Evolutionary conservation across 2,888 invertebrate species (phyloP), one percentile per base, ranked within the genome.

Genomic region (Lepetodrilus schrolli): DNA sequence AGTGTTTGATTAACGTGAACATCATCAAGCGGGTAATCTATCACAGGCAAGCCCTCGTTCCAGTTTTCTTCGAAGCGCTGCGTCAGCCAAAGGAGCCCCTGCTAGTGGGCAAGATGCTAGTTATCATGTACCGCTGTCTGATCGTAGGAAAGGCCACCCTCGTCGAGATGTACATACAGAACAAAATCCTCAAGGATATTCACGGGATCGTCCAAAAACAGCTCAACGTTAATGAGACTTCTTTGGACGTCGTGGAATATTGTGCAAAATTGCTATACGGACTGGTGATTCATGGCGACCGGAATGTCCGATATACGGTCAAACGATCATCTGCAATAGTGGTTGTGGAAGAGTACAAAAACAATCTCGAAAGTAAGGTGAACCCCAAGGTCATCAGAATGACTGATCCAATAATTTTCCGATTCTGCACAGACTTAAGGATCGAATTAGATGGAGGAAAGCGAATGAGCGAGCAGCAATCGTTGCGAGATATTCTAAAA

Each of bases 11-110:
- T 21, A 78, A 70, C 37, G 78, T 79, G 17, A 75, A 73, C 26
- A 75, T 79, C 10, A 77, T 82, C 58, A 82, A 80, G 66, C 66
- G 80, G 10, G 65, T 78, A 23, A 20, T 77, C 10, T n/a, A 73
- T n/a, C 71, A 72, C 58, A 78, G 75, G 37, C 66, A 43, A 10
- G 58, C 75, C 0, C 17, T 82, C n/a, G 69, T 74, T 10, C 78
- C 80, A 1, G 47, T 78, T 4, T 73, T 80, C 8, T 78, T 79
- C 36, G 74, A 76, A 68, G 76, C 74, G 0, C 26, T 82, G 30
- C 36, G 78, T 20, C 79, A 80, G 50, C 71, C 26, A 17, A 76
- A 78, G 51, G 74, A 75, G 13, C 68, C 73, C 0, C 38, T 48
- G 3, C 34, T 79, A 21, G 49, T 68, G 7, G 30, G 65, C 10